Evolutionary conservation across 2,888 invertebrate species (phyloP).

Genomic region (Alsophila aescularia): DNA sequence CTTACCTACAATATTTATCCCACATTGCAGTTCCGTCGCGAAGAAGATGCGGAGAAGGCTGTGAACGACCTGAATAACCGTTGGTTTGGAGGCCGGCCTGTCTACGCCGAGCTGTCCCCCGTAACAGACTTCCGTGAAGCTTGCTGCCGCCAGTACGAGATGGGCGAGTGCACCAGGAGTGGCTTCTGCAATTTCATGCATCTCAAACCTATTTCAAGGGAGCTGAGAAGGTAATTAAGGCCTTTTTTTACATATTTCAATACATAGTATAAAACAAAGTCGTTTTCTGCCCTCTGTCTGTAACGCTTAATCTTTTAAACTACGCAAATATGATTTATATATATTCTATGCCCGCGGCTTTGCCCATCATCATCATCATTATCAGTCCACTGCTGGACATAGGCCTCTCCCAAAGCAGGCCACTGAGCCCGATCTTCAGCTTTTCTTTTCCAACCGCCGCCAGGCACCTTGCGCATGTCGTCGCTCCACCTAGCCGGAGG

Average conservation of each 20-base stretch:
- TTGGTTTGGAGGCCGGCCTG: constrained; percentile 99
- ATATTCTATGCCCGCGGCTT: too few relatives aligned
- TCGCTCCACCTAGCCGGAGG: too few relatives aligned
- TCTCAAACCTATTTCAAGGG: constrained; percentile 98
- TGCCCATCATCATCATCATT: too few relatives aligned
- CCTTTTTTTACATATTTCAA: neutral
- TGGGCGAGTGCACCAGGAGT: constrained; percentile 99
- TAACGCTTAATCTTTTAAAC: too few relatives aligned
- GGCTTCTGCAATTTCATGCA: constrained; percentile 99
- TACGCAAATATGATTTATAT: neutral
- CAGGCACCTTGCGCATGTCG: too few relatives aligned
- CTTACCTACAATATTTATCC: too few relatives aligned
- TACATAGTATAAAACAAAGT: too few relatives aligned
- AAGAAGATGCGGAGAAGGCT: constrained; percentile 99
- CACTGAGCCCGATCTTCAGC: too few relatives aligned
- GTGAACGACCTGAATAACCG: constrained; percentile 98
- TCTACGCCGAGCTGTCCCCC: constrained; percentile 99
- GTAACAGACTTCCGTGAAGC: constrained; percentile 99
- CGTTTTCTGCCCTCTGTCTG: too few relatives aligned
- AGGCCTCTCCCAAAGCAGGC: too few relatives aligned
- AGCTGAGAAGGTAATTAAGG: constrained; percentile 90
- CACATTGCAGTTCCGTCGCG: constrained; percentile 92
- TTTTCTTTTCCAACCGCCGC: too few relatives aligned
- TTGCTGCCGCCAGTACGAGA: constrained; percentile 99
- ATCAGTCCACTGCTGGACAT: too few relatives aligned